phyloP scores from a whole-genome alignment of 2,888 invertebrate species.

The Drosophila pullipes region DNA sequence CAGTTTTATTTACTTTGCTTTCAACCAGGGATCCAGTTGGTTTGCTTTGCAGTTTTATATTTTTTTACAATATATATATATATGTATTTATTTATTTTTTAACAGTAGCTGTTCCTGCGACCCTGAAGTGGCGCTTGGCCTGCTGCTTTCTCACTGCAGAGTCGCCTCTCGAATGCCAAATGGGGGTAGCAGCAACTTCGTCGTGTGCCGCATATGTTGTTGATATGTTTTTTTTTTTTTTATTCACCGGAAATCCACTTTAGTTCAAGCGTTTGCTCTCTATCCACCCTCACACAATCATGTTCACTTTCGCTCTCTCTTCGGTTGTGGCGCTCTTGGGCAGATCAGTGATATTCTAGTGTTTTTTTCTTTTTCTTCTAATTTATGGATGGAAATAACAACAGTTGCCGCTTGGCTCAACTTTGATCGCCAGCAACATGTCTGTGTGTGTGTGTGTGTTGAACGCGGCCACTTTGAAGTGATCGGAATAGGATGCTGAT shows the following conservation, averaged over 20 bases:
- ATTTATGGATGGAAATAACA: slow-evolving; percentile 67
- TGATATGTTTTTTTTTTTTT: slow-evolving; percentile 51
- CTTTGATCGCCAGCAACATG: slow-evolving; percentile 73
- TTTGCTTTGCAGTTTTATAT: background rate
- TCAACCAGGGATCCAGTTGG: background rate
- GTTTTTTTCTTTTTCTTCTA: slow-evolving; percentile 44
- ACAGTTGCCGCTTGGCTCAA: slow-evolving; percentile 53
- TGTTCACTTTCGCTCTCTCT: slow-evolving; percentile 28
- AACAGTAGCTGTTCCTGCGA: background rate
- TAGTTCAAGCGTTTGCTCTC: slow-evolving; percentile 54
- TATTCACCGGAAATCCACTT: slow-evolving; percentile 84
- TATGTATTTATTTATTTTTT: slow-evolving; percentile 30
- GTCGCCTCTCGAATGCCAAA: slow-evolving; percentile 8
- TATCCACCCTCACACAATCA: slow-evolving; percentile 8
- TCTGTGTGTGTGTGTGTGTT: slow-evolving; percentile 58
- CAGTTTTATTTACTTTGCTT: background rate
- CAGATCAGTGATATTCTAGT: slow-evolving; percentile 62
- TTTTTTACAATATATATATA: background rate
- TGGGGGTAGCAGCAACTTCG: slow-evolving; percentile 47
- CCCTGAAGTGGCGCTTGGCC: slow-evolving; percentile 52
- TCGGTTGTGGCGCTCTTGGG: slow-evolving; percentile 27
- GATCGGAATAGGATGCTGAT: slow-evolving; percentile 63
- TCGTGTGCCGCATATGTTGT: slow-evolving; percentile 56
- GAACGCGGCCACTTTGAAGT: slow-evolving; percentile 64
- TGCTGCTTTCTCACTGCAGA: background rate